Base-by-base conservation (phyloP, 1,140 invertebrate species). In the Drosophila lini region DNA sequence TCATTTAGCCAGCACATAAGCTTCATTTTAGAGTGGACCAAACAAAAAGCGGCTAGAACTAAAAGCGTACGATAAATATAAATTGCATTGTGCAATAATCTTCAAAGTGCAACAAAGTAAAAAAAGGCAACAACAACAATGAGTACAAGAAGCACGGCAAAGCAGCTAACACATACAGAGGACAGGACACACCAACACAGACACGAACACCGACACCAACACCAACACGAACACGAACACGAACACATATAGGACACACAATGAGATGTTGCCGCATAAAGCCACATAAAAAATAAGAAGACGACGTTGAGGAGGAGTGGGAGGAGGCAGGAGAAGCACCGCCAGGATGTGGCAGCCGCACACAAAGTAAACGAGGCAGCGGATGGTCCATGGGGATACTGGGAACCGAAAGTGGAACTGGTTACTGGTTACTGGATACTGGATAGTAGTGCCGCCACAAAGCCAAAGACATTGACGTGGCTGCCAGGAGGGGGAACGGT, bases 21-120 rank as follows among this genome's bases (percentile, higher is more conserved):
- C 61, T 11, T 41, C 19, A 25, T 15, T 19, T 10, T n/a, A n/a
- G 61, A 34, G 19, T 13, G 45, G 13, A 42, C 28, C 61, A 42
- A 28, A 78, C 64, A 84, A 85, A 76, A 70, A 81, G 70, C 58
- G 53, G 69, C 69, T 81, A 85, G 82, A 85, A 85, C 82, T 81
- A 85, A 85, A 81, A 86, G 78, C 78, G 70, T 75, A 86, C 82
- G 82, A 85, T 85, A 85, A 85, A 85, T 85, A 85, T 85, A 85
- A 85, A 85, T 85, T 85, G 82, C 82, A 86, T 85, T 86, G 82
- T 85, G 82, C 82, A 85, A 85, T 85, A 85, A 85, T 85, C 82
- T 85, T 86, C 79, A 86, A 85, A 85, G 82, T 85, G 82, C 82
- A 84, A 84, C 81, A 84, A 84, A 84, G 81, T 84, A 84, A 78